phyloP scores from a whole-genome alignment of 2,888 invertebrate species.

The Diloba caeruleocephala region DNA sequence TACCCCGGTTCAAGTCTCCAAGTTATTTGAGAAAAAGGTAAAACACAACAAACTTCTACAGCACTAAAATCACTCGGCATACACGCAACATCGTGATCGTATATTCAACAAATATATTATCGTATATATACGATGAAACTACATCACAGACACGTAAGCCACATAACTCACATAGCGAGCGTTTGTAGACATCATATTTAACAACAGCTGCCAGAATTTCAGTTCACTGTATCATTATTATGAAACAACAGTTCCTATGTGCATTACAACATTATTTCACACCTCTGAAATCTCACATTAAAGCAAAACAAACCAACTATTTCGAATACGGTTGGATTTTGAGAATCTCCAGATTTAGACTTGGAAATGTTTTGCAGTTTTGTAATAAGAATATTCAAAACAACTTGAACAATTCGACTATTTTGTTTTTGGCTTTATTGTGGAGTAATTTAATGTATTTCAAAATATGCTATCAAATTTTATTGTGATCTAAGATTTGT shows the following conservation, averaged over 20 bases:
- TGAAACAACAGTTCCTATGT: conserved; percentile 34
- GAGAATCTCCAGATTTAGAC: not conserved
- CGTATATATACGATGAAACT: conserved; percentile 11
- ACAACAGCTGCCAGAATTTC: conserved; percentile 47
- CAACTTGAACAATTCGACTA: conserved; percentile 1
- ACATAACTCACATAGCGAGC: conserved; percentile 38
- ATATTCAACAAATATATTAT: conserved; percentile 21
- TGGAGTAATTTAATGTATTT: not conserved
- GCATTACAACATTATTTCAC: conserved; percentile 34
- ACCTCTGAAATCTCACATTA: conserved; percentile 2
- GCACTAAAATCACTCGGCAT: not conserved
- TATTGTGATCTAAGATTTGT: too few relatives aligned
- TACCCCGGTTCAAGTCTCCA: too few relatives aligned
- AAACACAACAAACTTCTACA: conserved; percentile 9
- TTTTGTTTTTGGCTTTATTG: not conserved
- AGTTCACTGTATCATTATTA: conserved; percentile 49
- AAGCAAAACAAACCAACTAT: conserved; percentile 14
- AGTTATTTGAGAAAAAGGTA: too few relatives aligned
- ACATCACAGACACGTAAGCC: conserved; percentile 16
- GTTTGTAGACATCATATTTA: conserved; percentile 49
- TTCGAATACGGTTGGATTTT: not conserved
- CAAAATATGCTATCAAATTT: too few relatives aligned
- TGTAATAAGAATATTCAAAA: conserved; percentile 15
- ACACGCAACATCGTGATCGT: not conserved
- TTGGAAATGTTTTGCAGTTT: conserved; percentile 12